A percentile compares a stretch with the other conserved stretches of the same genome.
Conservation (phyloP, 2,113 vertebrate genomes). For the Camelus dromedarius region DNA sequence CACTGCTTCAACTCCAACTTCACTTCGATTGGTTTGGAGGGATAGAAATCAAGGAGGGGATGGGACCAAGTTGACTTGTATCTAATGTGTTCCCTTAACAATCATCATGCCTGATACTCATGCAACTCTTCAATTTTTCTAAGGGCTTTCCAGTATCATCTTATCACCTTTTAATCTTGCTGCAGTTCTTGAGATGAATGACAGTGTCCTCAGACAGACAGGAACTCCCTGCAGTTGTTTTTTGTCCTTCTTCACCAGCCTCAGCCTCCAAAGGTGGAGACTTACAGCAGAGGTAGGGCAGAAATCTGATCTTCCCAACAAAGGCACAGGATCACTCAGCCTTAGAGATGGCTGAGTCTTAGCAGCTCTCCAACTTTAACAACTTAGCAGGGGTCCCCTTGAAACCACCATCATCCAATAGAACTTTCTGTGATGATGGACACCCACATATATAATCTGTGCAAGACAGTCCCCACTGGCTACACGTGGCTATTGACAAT, state of each 20-base stretch:
- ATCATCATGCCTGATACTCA: not conserved
- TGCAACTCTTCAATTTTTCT: not conserved
- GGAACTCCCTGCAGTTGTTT: not conserved
- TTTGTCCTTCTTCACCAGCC: not conserved
- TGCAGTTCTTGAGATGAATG: not conserved
- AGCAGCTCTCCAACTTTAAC: not conserved
- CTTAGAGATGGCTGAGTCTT: not conserved
- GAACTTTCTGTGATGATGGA: not conserved
- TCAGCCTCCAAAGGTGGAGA: not conserved
- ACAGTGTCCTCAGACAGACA: not conserved
- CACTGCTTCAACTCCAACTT: constrained; percentile 31
- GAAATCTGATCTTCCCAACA: not conserved
- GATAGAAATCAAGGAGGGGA: not conserved
- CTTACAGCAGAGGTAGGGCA: not conserved
- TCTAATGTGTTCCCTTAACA: not conserved
- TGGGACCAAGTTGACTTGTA: not conserved
- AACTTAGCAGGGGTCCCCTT: not conserved
- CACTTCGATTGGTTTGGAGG: not conserved
- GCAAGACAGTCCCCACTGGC: not conserved
- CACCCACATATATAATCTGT: not conserved
- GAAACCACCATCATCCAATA: not conserved
- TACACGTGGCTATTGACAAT: not conserved
- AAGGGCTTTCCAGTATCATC: not conserved
- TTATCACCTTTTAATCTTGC: not conserved
- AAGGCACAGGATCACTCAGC: constrained; percentile 3